Percentiles rank a stretch among this genome's conserved stretches.
These are phyloP conservation scores for Leistus spinibarbis DNA, from an alignment of 2,888 invertebrate genomes.

Conservation along the genomic window DNA sequence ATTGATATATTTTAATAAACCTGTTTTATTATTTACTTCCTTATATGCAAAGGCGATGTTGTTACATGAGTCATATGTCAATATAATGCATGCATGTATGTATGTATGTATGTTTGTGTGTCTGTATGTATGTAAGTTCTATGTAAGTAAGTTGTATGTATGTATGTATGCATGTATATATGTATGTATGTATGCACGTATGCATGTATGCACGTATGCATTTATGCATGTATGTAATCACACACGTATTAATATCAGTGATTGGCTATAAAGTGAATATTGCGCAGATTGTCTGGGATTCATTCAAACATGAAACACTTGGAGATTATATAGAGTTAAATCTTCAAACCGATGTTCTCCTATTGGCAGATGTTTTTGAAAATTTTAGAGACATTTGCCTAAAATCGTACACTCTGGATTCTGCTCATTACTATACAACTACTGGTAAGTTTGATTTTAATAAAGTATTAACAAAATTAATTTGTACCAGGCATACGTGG, in stretches of 20 bases:
- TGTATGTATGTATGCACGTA: neutral
- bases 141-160: too few species aligned
- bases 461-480: constrained; percentile 47
- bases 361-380: constrained; percentile 49
- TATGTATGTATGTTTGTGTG: constrained; percentile 1
- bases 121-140: neutral
- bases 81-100: constrained; percentile 1
- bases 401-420: constrained; percentile 46
- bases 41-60: too few species aligned
- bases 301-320: constrained; percentile 43
- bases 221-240: neutral
- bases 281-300: constrained; percentile 41
- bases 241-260: too few species aligned
- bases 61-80: too few species aligned
- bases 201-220: neutral
- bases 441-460: constrained; percentile 48
- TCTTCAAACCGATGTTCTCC: constrained; percentile 47
- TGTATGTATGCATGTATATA: neutral
- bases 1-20: constrained; percentile 48
- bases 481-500: constrained; percentile 47
- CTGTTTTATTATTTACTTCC: too few species aligned
- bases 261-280: too few species aligned
- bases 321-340: constrained; percentile 47
- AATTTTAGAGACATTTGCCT: constrained; percentile 46
- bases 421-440: too few species aligned